Conservation (phyloP, 2,888 invertebrate species). For the Ichneumon xanthorius region DNA sequence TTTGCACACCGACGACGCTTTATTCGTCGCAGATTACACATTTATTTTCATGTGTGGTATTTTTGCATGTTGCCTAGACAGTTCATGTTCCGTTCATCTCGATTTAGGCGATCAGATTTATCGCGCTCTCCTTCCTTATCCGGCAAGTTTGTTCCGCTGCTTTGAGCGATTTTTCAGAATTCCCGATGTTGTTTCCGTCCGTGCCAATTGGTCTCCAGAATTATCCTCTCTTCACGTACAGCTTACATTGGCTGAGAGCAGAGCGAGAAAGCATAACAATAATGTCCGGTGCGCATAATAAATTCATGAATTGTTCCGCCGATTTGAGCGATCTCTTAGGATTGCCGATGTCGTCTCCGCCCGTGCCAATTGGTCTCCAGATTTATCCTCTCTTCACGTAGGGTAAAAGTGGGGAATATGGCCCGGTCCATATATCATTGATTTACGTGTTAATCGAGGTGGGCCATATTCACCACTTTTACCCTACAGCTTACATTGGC, state of each 20-base stretch:
- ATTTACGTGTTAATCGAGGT: no score
- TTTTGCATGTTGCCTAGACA: not conserved
- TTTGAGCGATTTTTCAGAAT: not conserved
- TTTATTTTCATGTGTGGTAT: not conserved
- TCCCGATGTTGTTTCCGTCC: not conserved
- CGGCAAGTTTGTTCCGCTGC: not conserved
- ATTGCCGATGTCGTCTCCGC: not conserved
- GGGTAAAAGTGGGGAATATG: no score
- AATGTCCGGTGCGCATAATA: conserved; percentile 82
- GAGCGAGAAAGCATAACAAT: conserved; percentile 80
- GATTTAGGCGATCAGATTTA: not conserved
- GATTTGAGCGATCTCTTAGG: not conserved
- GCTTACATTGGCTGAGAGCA: conserved; percentile 67
- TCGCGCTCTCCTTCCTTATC: conserved; percentile 20
- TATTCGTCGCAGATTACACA: conserved; percentile 39
- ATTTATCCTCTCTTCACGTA: conserved; percentile 39
- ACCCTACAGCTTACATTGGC: conserved; percentile 62
- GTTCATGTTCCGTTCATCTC: not conserved
- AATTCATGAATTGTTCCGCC: conserved; percentile 79
- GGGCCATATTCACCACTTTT: no score
- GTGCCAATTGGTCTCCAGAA: conserved; percentile 1
- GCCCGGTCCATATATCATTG: no score
- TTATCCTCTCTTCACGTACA: conserved; percentile 36
- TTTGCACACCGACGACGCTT: conserved; percentile 28
- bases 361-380: not conserved